Conservation (phyloP, 1,140 invertebrate genomes). For the Platyscapa corneri region DNA sequence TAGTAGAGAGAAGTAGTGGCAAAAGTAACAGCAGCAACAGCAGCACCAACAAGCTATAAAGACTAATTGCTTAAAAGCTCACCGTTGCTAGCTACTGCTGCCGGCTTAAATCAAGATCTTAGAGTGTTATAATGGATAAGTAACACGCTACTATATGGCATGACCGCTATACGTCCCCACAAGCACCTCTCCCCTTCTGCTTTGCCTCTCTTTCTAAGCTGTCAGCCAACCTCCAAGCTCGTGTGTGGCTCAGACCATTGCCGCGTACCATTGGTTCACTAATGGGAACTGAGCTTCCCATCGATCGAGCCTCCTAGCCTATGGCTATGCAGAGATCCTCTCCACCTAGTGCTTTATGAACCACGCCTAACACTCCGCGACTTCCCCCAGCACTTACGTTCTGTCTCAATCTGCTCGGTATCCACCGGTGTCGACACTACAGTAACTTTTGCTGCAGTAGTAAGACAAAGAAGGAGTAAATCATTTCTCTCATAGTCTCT, state of each 20-base stretch:
- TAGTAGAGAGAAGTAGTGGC: not conserved
- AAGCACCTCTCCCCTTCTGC: conserved; percentile 35
- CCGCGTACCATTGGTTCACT: conserved; percentile 44
- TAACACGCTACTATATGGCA: conserved; percentile 71
- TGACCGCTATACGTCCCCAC: conserved; percentile 46
- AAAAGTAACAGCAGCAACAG: not conserved
- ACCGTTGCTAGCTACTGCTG: conserved; percentile 64
- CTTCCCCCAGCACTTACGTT: conserved; percentile 42
- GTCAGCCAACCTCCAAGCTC: not conserved
- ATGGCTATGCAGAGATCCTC: conserved; percentile 63
- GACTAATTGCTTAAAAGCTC: conserved; percentile 76
- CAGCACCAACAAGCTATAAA: conserved; percentile 66
- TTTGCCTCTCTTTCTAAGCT: conserved; percentile 27
- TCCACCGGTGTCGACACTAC: not conserved
- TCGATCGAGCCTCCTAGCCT: conserved; percentile 52
- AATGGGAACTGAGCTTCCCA: conserved; percentile 43
- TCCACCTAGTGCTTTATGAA: conserved; percentile 65
- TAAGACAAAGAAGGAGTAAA: not conserved
- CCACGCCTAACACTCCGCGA: conserved; percentile 63
- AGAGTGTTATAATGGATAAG: conserved; percentile 76
- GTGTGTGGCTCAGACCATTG: too few relatives aligned
- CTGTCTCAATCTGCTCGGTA: conserved; percentile 40
- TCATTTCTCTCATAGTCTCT: not conserved
- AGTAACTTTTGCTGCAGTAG: not conserved
- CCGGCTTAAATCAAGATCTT: conserved; percentile 76